Evolutionary conservation across 2,888 invertebrate genomes (phyloP), one percentile per base, ranked within the genome.

Genomic region (Nomada hirtipes): DNA sequence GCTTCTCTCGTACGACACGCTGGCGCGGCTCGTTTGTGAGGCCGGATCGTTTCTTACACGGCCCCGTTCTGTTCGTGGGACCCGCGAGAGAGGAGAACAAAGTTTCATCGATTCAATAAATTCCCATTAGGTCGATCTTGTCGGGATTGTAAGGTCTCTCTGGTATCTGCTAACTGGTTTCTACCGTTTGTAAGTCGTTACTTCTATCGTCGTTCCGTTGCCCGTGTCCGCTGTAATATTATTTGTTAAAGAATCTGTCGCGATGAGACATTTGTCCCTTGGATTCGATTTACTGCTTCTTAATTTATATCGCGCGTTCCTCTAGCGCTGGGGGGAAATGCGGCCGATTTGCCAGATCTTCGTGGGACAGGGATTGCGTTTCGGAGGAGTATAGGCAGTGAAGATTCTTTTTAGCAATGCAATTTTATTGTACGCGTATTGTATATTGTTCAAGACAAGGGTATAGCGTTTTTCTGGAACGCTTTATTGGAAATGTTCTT

Each of bases 101-200:
- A 86, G 83, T 87, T 88, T 77, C 84, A 84, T 88, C 83, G 84
- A 85, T 82, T 88, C 87, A 79, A 88, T 87, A 88, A 87, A 87
- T 87, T 87, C 86, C 88, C 88, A 87, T 88, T 87, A 87, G 79
- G 86, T 79, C 83, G 87, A 87, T 87, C 85, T 82, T 83, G 84
- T 86, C 82, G 78, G 76, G 85, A 87, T 57, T 87, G 69, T 81
- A 82, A 77, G 76, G 83, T 83, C 85, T 84, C 76, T 78, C 64
- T 55, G 76, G 72, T 82, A 80, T 85, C 81, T 76, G 75, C 80
- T 81, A 82, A 82, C 83, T 84, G 82, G 86, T 79, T 79, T 85
- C 76, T 72, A 76, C 76, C 74, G 70, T 71, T 65, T 67, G 73
- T 70, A 86, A 80, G 77, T 80, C 83, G 82, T 82, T 83, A 76